Percentiles rank a stretch among this genome's conserved stretches.
phyloP scores from a whole-genome alignment of 2,888 invertebrate genomes.

The Drosophila leonis region DNA sequence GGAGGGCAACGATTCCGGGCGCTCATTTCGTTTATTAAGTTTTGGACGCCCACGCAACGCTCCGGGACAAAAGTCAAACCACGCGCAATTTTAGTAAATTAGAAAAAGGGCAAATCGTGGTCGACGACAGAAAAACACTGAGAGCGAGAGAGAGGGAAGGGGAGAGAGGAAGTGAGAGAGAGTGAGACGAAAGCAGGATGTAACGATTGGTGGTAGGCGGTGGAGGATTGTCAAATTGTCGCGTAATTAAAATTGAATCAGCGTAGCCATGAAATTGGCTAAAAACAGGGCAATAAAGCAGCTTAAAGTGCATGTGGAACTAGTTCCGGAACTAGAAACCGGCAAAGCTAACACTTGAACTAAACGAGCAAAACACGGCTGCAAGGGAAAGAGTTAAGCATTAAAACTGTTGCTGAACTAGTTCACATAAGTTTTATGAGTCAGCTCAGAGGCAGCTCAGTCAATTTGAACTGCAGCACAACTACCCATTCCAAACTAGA shows the following conservation, averaged over 20 bases:
- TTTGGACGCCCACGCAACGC: slow-evolving; percentile 31
- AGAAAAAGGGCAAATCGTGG: slow-evolving; percentile 33
- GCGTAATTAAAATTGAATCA: slow-evolving; percentile 60
- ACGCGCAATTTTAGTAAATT: slow-evolving; percentile 45
- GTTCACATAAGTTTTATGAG: background rate
- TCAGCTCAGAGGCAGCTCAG: background rate
- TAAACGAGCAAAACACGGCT: background rate
- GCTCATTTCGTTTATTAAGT: slow-evolving; percentile 57
- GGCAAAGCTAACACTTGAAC: background rate
- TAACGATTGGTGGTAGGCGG: background rate
- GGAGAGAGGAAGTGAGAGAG: background rate
- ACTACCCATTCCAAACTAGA: too few species aligned
- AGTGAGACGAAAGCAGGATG: background rate
- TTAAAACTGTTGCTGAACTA: background rate
- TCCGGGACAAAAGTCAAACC: slow-evolving; percentile 44
- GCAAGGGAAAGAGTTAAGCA: background rate
- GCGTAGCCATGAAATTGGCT: slow-evolving; percentile 22
- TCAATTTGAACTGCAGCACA: too few species aligned
- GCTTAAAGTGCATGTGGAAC: slow-evolving; percentile 1
- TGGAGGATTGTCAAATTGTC: slow-evolving; percentile 29
- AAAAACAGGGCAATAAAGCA: slow-evolving; percentile 18
- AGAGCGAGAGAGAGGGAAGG: background rate
- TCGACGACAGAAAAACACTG: background rate
- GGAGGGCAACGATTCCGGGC: slow-evolving; percentile 30
- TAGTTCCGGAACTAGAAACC: background rate